Conservation (phyloP, 1,140 invertebrate genomes). For the Heterodera schachtii region DNA sequence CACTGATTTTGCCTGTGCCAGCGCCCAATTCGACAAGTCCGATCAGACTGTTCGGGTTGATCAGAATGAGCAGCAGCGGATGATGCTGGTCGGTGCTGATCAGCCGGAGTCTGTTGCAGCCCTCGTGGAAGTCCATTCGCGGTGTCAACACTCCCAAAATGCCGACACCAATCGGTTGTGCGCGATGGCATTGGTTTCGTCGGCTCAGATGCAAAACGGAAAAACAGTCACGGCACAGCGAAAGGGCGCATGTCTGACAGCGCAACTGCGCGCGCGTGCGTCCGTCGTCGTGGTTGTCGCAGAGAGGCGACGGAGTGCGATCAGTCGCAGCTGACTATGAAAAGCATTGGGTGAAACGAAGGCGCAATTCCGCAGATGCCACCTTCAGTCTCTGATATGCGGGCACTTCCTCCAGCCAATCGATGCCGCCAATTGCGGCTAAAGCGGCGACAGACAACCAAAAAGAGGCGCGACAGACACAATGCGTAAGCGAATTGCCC, state of each 20-base stretch:
- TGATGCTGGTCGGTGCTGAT: constrained; percentile 73
- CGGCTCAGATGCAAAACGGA: constrained; percentile 87
- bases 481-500: constrained; percentile 1
- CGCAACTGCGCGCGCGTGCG: constrained; percentile 87
- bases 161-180: constrained; percentile 45
- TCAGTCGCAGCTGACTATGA: constrained; percentile 31
- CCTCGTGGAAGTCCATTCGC: constrained; percentile 61
- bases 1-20: constrained; percentile 66
- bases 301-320: constrained; percentile 70
- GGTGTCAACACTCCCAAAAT: constrained; percentile 29
- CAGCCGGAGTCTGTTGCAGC: constrained; percentile 58
- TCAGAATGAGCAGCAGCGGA: constrained; percentile 78
- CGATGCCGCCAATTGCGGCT: constrained; percentile 72
- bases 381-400: constrained; percentile 73
- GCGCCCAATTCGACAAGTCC: constrained; percentile 89
- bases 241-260: constrained; percentile 83
- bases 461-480: constrained; percentile 32
- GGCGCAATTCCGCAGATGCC: constrained; percentile 13
- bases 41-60: constrained; percentile 87
- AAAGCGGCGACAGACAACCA: constrained; percentile 91
- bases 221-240: constrained; percentile 86
- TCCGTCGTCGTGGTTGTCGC: constrained; percentile 94
- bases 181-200: constrained; percentile 71
- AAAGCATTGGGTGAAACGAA: constrained; percentile 39
- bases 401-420: constrained; percentile 71